Percentiles rank a stretch among this genome's conserved stretches.
Conservation (phyloP, 2,888 invertebrate species). For the Aporophyla lueneburgensis region DNA sequence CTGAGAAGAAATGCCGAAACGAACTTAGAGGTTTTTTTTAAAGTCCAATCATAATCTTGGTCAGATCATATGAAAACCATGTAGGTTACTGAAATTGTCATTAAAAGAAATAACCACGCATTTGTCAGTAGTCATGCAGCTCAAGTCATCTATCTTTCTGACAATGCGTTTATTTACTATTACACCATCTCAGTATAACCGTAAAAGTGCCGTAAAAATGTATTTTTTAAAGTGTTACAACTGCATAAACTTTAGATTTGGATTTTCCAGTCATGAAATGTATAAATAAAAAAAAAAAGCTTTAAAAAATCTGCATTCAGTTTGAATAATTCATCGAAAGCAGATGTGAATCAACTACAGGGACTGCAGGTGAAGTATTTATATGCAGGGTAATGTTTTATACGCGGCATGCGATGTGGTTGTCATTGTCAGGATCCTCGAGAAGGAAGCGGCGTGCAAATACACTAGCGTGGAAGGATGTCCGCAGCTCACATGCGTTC, state of each 20-base stretch:
- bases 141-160: too few relatives aligned
- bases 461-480: conserved; percentile 18
- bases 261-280: conserved; percentile 3
- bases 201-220: background rate
- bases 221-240: too few relatives aligned
- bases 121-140: too few relatives aligned
- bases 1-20: too few relatives aligned
- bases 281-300: conserved; percentile 5
- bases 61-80: too few relatives aligned
- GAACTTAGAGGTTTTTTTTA: too few relatives aligned
- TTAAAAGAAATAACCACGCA: too few relatives aligned
- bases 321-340: conserved; percentile 37
- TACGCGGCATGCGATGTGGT: conserved; percentile 25
- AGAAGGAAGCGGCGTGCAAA: conserved; percentile 38
- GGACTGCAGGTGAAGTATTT: conserved; percentile 18
- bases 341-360: conserved; percentile 26
- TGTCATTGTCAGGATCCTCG: conserved; percentile 44
- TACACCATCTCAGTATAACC: background rate
- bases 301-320: conserved; percentile 28
- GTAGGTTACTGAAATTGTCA: too few relatives aligned
- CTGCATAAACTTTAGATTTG: background rate
- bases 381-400: conserved; percentile 35
- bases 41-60: too few relatives aligned
- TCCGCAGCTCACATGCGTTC: background rate
- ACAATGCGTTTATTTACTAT: too few relatives aligned